Evolutionary conservation across 2,113 vertebrate genomes (phyloP), one percentile per base, ranked within the genome.

Genomic region (Andinoacara biseriatus): DNA sequence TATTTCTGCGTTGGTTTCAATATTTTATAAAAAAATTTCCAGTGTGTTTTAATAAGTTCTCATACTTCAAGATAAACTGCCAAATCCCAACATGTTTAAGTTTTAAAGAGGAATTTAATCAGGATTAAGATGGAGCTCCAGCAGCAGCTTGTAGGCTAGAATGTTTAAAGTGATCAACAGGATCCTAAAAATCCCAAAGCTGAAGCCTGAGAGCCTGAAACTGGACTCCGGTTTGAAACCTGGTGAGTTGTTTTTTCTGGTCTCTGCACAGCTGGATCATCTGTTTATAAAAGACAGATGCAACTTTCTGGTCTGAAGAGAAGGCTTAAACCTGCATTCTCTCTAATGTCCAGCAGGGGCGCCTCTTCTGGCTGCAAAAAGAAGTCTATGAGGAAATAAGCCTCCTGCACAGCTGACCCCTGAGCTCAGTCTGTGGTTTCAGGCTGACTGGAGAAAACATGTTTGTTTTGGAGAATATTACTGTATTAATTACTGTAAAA

Each of bases 111-210:
- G 1, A 31, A 18, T 18, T 8, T 17, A 60, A 60, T 9, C 58
- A 33, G 29, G 22, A 26, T 46, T 46, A 1, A 7, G 14, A 14
- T 17, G 5, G 3, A 46, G 43, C 13, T 2, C 14, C 11, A 63
- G 61, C 61, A 35, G 35, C 35, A 38, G 38, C 38, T 40, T 10
- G 38, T 0, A 0, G 22, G 35, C 40, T 18, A 22, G 7, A 63
- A 11, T 20, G 20, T 22, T 38, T 46, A 46, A 46, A 46, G 43
- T 46, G 4, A 5, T 43, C 20, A 22, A 33, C n/a, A n/a, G 20
- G 60, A 40, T 10, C 61, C 0, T 38, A 38, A 0, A 62, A 63
- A 35, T 63, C 33, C 22, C 11, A n/a, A 40, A 40, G 38, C 10
- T 40, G 38, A 11, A 11, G 38, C n/a, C n/a, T n/a, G 11, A 40